Evolutionary conservation across 2,888 invertebrate genomes (phyloP), one percentile per base, ranked within the genome.

Genomic region (Drosophila phalerata): DNA sequence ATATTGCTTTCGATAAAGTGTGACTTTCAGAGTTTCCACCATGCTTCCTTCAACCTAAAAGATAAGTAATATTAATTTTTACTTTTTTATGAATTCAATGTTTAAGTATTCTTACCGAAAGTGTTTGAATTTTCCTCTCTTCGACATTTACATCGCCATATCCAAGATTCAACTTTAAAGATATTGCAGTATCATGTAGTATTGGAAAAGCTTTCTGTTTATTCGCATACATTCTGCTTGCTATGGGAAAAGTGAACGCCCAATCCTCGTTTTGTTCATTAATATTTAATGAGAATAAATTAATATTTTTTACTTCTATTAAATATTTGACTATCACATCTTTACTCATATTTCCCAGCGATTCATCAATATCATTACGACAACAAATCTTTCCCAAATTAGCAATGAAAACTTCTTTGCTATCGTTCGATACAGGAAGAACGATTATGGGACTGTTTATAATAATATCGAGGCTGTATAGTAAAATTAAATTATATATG

Each of bases 391-490:
- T 96, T 40, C 98, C 98, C 76, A 99, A 94, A 94, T 98, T 98
- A 15, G 97, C 97, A 42, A 98, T 97, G 81, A 98, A 94, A 57
- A 98, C 98, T 90, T 97, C 96, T 11, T 95, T 90, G 92, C 97
- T 97, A 79, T 94, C 94, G 32, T 96, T 94, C 10, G 95, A 94
- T 73, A 97, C 94, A 0, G 98, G 98, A 58, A 98, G 93, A 65
- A 98, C 96, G 77, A 98, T 94, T 45, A 98, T 97, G 0, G 99
- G 99, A 55, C 97, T 98, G 92, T 98, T 97, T 82, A 98, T 93
- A 70, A 97, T 94, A 53, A 98, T 94, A 91, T 96, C 96, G 69
- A 98, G 93, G 65, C 96, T 92, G 56, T 10, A 81, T 77, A 6
- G 4, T 1, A n/a, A 5, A 34, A 19, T n/a, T n/a, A 19, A 28